Evolutionary conservation across 2,888 invertebrate genomes (phyloP).

Genomic region (Teleiodes luculella): DNA sequence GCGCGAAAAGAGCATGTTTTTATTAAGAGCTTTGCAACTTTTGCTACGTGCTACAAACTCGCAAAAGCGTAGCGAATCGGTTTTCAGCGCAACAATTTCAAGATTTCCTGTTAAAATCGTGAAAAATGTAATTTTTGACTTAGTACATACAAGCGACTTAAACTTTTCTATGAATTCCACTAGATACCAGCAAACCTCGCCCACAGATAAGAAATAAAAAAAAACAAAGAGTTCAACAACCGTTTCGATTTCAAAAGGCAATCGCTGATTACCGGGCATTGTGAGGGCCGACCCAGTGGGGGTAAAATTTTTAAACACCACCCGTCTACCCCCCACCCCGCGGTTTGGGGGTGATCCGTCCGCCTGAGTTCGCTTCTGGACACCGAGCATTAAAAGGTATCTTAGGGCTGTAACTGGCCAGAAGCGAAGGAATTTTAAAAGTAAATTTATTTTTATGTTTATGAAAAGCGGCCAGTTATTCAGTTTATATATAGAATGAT

Average conservation of each 20-base stretch:
- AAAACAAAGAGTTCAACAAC: slow-evolving; percentile 55
- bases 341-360: slow-evolving; percentile 33
- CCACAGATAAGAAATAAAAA: slow-evolving; percentile 9
- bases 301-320: slow-evolving; percentile 75
- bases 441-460: background rate
- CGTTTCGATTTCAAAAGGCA: slow-evolving; percentile 76
- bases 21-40: no score
- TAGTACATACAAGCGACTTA: background rate
- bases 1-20: no score
- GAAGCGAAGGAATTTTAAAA: background rate
- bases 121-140: no score
- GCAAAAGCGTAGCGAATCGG: no score
- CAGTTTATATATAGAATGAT: background rate
- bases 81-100: no score
- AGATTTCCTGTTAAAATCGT: no score
- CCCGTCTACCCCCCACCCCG: slow-evolving; percentile 39
- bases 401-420: background rate
- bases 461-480: background rate
- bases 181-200: background rate
- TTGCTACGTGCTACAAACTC: no score
- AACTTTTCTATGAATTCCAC: background rate
- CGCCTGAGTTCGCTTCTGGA: slow-evolving; percentile 38
- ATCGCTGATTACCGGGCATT: slow-evolving; percentile 73
- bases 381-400: slow-evolving; percentile 19
- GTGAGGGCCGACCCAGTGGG: slow-evolving; percentile 57